Base-by-base conservation (phyloP, 2,797 vertebrate genomes). In the Coranthus polyacanthus region DNA sequence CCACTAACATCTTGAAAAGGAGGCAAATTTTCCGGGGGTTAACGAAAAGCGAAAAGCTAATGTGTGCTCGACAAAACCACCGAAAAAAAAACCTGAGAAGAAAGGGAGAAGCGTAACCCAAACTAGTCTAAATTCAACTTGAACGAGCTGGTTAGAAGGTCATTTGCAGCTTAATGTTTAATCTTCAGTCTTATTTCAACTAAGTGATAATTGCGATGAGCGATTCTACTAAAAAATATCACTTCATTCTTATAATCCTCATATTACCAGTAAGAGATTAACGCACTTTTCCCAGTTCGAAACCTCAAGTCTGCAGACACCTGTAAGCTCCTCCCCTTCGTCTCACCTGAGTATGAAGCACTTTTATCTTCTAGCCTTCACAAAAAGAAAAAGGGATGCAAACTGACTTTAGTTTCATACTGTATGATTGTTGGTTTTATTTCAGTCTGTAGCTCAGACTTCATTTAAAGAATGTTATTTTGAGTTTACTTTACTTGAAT, bases 351-450 rank as follows among this genome's bases (percentile, higher is more conserved):
- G 79, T 72, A 51, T 65, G 12, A 63, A 80, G 79, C 82, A 84
- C 87, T 88, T 89, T 86, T 39, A 36, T 62, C 73, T 61, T 65
- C 60, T 44, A 34, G 57, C 49, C 24, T 61, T 42, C 60, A 56
- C 45, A 32, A 45, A 54, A 63, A 43, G 9, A 32, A 66, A 89
- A 92, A 91, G 89, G 88, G 89, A 92, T 72, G 34, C 51, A 59
- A 56, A 57, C 54, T 12, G 62, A 43, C 8, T 61, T 66, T 5
- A 60, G n/a, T 50, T 41, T 50, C 21, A 37, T 41, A n/a, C n/a
- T 21, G 60, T 51, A 9, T 1, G 24, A 42, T 63, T 60, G 26
- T 60, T n/a, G 29, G 16, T 65, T 34, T 62, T 32, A 11, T 62
- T 74, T 42, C 3, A 5, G 38, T 51, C 55, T 50, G 16, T 15